Evolutionary conservation across 2,888 invertebrate species (phyloP).

Genomic region (Agrotis puta): DNA sequence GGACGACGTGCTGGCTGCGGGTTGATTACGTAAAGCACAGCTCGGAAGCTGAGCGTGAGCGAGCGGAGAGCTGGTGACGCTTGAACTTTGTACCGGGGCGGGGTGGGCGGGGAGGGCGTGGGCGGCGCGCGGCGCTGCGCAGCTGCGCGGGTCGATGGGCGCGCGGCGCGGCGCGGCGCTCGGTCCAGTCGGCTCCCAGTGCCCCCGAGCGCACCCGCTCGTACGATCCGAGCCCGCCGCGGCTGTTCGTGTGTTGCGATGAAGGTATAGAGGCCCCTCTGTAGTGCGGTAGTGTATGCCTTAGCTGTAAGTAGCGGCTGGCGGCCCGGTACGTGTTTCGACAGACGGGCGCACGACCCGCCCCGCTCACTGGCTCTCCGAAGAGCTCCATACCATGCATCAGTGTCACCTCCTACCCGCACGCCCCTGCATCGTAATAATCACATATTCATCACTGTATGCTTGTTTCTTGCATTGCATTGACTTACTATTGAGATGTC

Average conservation of each 20-base stretch:
- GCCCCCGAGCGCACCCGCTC: slow-evolving; percentile 71
- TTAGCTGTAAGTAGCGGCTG: slow-evolving; percentile 85
- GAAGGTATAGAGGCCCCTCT: slow-evolving; percentile 86
- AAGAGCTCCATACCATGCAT: slow-evolving; percentile 54
- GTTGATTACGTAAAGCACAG: slow-evolving; percentile 66
- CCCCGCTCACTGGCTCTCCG: slow-evolving; percentile 63
- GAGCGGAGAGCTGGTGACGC: slow-evolving; percentile 65
- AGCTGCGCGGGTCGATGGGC: slow-evolving; percentile 45
- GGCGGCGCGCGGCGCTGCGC: slow-evolving; percentile 40
- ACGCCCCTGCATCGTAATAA: slow-evolving; percentile 52
- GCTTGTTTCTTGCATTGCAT: slow-evolving; percentile 13
- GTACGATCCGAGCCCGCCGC: slow-evolving; percentile 71
- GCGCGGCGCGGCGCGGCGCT: slow-evolving; percentile 37
- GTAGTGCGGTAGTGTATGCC: slow-evolving; percentile 86
- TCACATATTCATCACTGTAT: slow-evolving; percentile 27
- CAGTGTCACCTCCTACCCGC: slow-evolving; percentile 51
- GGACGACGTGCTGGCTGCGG: not conserved
- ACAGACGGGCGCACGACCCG: slow-evolving; percentile 66
- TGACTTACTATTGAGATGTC: not conserved
- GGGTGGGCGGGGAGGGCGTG: slow-evolving; percentile 4
- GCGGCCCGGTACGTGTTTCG: slow-evolving; percentile 79
- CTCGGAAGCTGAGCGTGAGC: slow-evolving; percentile 55
- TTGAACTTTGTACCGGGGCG: slow-evolving; percentile 67
- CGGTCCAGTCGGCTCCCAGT: slow-evolving; percentile 69
- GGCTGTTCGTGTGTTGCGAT: slow-evolving; percentile 85